Evolutionary conservation across 1,140 invertebrate genomes (phyloP).

Genomic region (Drosophila santomea): DNA sequence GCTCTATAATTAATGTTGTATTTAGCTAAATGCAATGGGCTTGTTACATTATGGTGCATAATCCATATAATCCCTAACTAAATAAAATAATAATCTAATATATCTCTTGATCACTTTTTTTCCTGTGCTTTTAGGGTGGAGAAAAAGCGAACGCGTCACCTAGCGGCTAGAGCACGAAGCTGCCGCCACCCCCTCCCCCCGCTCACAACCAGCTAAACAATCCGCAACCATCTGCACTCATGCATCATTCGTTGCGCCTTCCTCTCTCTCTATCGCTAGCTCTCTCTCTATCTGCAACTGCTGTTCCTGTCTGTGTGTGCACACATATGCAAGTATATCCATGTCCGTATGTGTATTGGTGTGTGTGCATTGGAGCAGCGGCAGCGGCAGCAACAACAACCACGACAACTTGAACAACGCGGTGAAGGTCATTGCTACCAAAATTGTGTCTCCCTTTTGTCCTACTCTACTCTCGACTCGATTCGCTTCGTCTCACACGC

Average conservation of each 20-base stretch:
- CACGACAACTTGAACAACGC: slow-evolving; percentile 83
- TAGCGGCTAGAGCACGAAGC: slow-evolving; percentile 26
- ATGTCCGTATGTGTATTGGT: slow-evolving; percentile 1
- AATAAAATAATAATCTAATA: too few species aligned
- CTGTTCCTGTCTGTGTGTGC: slow-evolving; percentile 45
- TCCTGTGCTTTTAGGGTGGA: not conserved
- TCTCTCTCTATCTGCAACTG: slow-evolving; percentile 45
- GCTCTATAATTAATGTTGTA: too few species aligned
- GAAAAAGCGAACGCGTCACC: slow-evolving; percentile 50
- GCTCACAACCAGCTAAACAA: slow-evolving; percentile 11
- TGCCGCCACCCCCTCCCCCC: slow-evolving; percentile 1
- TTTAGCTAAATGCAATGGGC: too few species aligned
- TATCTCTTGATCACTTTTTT: not conserved
- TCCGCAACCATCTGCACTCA: slow-evolving; percentile 53
- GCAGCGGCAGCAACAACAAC: slow-evolving; percentile 52
- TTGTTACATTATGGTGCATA: too few species aligned
- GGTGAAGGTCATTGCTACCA: slow-evolving; percentile 85
- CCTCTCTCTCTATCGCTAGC: slow-evolving; percentile 27
- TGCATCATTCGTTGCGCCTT: slow-evolving; percentile 67
- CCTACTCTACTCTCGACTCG: slow-evolving; percentile 77
- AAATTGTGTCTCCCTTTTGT: slow-evolving; percentile 85
- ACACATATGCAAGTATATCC: not conserved
- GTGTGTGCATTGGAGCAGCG: slow-evolving; percentile 36
- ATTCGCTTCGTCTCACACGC: slow-evolving; percentile 53
- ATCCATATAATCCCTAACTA: too few species aligned